Evolutionary conservation across 2,888 invertebrate species (phyloP).

Genomic region (Toxonevra muliebris): DNA sequence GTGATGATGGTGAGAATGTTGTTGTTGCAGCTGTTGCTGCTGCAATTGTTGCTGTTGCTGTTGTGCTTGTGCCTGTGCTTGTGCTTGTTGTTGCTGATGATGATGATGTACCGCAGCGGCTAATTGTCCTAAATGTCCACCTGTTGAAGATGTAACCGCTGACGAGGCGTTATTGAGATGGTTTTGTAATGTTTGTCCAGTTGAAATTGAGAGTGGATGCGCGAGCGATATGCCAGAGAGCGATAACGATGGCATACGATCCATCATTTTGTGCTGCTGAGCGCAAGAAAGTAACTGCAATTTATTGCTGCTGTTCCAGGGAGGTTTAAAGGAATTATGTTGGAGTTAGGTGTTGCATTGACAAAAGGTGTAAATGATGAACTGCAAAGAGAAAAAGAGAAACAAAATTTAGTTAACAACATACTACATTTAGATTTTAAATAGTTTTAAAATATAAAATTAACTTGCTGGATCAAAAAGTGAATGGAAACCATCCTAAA

Average conservation of each 20-base stretch:
- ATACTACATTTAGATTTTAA: background rate
- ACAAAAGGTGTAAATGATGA: constrained; percentile 23
- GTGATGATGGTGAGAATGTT: constrained; percentile 26
- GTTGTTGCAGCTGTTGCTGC: constrained; percentile 41
- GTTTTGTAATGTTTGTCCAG: constrained; percentile 56
- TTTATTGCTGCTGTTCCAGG: background rate
- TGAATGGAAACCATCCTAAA: too few species aligned
- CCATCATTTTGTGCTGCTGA: constrained; percentile 62
- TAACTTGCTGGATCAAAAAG: too few species aligned
- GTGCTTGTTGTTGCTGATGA: constrained; percentile 51
- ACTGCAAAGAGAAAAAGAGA: constrained; percentile 26
- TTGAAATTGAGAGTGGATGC: constrained; percentile 61
- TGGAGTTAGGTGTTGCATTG: constrained; percentile 13
- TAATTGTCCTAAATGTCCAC: constrained; percentile 42
- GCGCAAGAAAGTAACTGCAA: background rate
- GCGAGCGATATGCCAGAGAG: constrained; percentile 65
- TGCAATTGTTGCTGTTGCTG: constrained; percentile 35
- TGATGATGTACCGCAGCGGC: constrained; percentile 47
- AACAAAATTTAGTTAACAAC: background rate
- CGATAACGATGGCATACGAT: constrained; percentile 65
- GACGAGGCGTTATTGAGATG: constrained; percentile 58
- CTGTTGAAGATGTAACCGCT: constrained; percentile 47
- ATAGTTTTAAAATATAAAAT: too few species aligned
- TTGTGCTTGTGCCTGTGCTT: constrained; percentile 46
- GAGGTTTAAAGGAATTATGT: constrained; percentile 5